A percentile compares a stretch with the other conserved stretches of the same genome.
Evolutionary conservation across 2,797 vertebrate genomes (phyloP).

Genomic region (Gila robusta): DNA sequence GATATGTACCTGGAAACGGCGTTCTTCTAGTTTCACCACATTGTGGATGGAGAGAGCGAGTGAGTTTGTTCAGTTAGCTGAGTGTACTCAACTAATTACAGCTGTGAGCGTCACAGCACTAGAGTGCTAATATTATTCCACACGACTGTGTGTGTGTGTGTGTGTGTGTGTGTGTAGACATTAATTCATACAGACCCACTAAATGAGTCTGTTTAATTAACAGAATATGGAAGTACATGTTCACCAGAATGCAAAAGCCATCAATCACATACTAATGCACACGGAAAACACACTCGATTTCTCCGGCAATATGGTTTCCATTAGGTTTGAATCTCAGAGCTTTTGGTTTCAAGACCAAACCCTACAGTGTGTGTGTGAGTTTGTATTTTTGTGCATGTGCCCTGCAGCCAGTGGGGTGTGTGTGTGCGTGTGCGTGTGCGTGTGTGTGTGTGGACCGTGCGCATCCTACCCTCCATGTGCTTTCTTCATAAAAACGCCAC

Average conservation of each 20-base stretch:
- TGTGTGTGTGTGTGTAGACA: slow-evolving; percentile 57
- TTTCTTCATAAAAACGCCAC: slow-evolving; percentile 79
- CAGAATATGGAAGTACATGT: slow-evolving; percentile 66
- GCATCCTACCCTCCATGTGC: slow-evolving; percentile 69
- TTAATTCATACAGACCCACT: slow-evolving; percentile 63
- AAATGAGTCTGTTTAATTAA: slow-evolving; percentile 55
- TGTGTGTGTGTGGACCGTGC: slow-evolving; percentile 53
- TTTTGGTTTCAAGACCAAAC: slow-evolving; percentile 55
- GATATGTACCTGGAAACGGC: slow-evolving; percentile 58
- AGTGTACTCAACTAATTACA: slow-evolving; percentile 81
- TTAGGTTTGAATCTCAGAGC: slow-evolving; percentile 71
- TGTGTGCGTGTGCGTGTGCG: neutral
- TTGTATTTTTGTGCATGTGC: slow-evolving; percentile 32
- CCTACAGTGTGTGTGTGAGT: slow-evolving; percentile 47
- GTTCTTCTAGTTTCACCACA: slow-evolving; percentile 64
- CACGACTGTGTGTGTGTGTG: slow-evolving; percentile 36
- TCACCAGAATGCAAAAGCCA: slow-evolving; percentile 58
- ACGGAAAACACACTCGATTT: slow-evolving; percentile 27
- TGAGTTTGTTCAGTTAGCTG: slow-evolving; percentile 76
- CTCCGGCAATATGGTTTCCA: slow-evolving; percentile 69
- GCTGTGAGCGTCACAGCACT: slow-evolving; percentile 71
- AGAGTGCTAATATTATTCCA: slow-evolving; percentile 58
- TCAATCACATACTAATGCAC: slow-evolving; percentile 43
- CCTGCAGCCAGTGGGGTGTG: slow-evolving; percentile 21
- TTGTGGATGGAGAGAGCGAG: slow-evolving; percentile 57